A percentile compares a stretch with the other conserved stretches of the same genome.
These are phyloP conservation scores for Prietella phreatophila DNA, from an alignment of 2,113 vertebrate genomes.

Conservation along the genomic window DNA sequence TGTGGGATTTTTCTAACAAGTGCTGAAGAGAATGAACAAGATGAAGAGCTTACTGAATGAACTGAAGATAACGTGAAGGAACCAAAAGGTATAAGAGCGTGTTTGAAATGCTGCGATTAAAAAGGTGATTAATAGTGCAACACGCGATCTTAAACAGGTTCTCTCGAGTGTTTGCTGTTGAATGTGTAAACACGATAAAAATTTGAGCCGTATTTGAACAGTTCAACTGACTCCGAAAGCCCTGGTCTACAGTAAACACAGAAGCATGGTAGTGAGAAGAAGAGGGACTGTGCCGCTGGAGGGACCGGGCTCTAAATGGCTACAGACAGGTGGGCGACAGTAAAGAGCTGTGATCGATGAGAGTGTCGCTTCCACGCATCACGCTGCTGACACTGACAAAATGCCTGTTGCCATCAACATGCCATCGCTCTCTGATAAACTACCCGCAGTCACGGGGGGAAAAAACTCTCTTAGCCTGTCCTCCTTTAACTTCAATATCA, in stretches of 20 bases:
- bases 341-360: constrained; percentile 40
- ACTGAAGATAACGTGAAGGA: background rate
- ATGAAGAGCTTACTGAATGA: background rate
- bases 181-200: background rate
- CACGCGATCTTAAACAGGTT: background rate
- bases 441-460: background rate
- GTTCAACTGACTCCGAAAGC: background rate
- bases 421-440: constrained; percentile 29
- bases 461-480: background rate
- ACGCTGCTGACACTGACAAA: constrained; percentile 35
- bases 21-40: background rate
- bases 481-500: constrained; percentile 1
- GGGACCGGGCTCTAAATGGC: background rate
- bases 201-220: too few relatives aligned
- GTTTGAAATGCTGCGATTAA: background rate
- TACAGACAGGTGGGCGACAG: constrained; percentile 18
- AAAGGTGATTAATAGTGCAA: background rate
- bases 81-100: background rate
- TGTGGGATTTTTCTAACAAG: too few relatives aligned
- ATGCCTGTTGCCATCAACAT: constrained; percentile 25
- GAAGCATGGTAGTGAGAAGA: background rate
- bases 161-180: background rate
- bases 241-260: background rate
- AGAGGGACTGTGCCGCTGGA: background rate
- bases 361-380: constrained; percentile 13